phyloP scores from a whole-genome alignment of 2,888 invertebrate genomes.

The Sesia apiformis region DNA sequence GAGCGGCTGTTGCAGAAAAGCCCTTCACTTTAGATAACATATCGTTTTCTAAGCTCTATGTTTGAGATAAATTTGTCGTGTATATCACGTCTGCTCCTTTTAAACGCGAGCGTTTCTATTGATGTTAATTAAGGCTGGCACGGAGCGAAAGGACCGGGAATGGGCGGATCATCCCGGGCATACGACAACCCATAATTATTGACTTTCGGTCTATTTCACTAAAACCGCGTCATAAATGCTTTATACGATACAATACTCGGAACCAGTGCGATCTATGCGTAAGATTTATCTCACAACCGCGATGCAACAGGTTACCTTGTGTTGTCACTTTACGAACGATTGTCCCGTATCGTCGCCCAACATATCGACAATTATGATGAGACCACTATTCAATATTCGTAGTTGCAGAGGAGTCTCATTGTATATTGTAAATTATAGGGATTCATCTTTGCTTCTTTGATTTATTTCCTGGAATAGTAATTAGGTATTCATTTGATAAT shows the following conservation, averaged over 20 bases:
- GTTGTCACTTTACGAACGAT: conserved; percentile 46
- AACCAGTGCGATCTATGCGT: conserved; percentile 1
- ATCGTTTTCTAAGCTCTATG: conserved; percentile 27
- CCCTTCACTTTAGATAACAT: conserved; percentile 28
- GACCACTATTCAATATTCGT: conserved; percentile 20
- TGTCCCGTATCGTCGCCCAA: conserved; percentile 19
- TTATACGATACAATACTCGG: conserved; percentile 25
- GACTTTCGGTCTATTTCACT: conserved; percentile 32
- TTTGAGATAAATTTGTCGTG: conserved; percentile 35
- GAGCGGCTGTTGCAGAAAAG: conserved; percentile 19
- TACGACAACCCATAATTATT: conserved; percentile 16
- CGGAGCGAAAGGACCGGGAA: conserved; percentile 16
- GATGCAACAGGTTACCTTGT: conserved; percentile 18
- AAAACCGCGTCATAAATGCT: conserved; percentile 18
- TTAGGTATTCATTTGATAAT: neutral
- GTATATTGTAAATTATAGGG: conserved; percentile 7
- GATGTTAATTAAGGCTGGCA: conserved; percentile 49
- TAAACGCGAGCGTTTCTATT: conserved; percentile 29
- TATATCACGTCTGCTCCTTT: conserved; percentile 36
- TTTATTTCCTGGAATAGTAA: conserved; percentile 5
- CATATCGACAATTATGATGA: conserved; percentile 27
- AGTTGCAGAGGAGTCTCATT: conserved; percentile 16
- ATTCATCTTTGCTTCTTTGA: conserved; percentile 21
- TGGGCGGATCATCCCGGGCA: conserved; percentile 19
- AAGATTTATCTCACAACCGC: conserved; percentile 7